Base-by-base conservation (phyloP, 1,140 invertebrate genomes). In the Cydia amplana region DNA sequence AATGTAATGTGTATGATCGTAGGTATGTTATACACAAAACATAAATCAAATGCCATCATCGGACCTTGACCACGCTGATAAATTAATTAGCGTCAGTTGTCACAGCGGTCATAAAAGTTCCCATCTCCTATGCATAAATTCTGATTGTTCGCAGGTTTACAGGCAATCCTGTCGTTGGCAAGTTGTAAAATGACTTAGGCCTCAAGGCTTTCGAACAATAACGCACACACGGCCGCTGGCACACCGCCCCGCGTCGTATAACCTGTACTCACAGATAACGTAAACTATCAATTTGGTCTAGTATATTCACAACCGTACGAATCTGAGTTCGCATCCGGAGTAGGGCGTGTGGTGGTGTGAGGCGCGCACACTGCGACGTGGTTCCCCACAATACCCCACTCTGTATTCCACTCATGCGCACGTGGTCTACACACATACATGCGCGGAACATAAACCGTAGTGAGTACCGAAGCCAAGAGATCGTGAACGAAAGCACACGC, bases 291-390 rank as follows among this genome's bases (percentile, higher is more conserved):
- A 87, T 90, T 92, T 87, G 82, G 89, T 88, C 87, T 92, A 90
- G 87, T 80, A 87, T 85, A 88, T 88, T 90, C 89, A 89, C 87
- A 88, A 83, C 78, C 86, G 78, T 85, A 86, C 84, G 89, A 90
- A 90, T 90, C 87, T 89, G 89, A 85, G 89, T 81, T 87, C 83
- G 85, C 89, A 91, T 92, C 91, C 91, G 91, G 88, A 91, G 85
- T 89, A 89, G 87, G 86, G 87, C 86, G 77, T 78, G 79, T 74
- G 78, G 84, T 40, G 5, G 85, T 88, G 80, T 79, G 80, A 65
- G 43, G 18, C 76, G 78, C 81, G 67, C 83, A 87, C 86, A 87
- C 87, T 78, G 46, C 72, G 75, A 74, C 76, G 70, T 78, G 72
- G 80, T 86, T 88, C 83, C 85, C 82, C 82, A 82, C 81, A 77